These are phyloP conservation scores for Halisarca cf. caerulea DNA, from an alignment of 37 sponge, comb jelly and placozoan species.

Conservation along the genomic window DNA sequence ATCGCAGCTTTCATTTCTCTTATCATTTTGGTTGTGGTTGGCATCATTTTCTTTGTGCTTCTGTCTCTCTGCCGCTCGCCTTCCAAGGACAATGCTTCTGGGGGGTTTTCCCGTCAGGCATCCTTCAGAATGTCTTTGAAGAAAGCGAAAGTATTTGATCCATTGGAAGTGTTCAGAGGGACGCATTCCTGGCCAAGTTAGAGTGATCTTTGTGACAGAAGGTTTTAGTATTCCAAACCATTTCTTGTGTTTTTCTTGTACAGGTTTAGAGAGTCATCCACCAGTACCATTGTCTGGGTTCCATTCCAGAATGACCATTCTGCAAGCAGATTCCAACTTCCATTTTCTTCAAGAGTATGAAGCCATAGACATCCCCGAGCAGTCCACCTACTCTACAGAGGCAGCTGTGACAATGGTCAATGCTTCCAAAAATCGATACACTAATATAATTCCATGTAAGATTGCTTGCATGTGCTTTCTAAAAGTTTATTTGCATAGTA, in stretches of 20 bases:
- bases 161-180: constrained; percentile 52
- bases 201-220: background rate
- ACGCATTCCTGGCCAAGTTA: constrained; percentile 25
- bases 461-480: too few species aligned
- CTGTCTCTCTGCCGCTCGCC: background rate
- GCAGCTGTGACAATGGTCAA: constrained; percentile 30
- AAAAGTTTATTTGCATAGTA: too few species aligned
- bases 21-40: background rate
- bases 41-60: background rate
- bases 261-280: constrained; percentile 66
- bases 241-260: background rate
- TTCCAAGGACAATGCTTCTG: background rate
- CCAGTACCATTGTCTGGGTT: constrained; percentile 56
- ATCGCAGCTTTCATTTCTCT: background rate
- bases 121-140: constrained; percentile 51
- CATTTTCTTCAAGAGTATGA: constrained; percentile 87
- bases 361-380: constrained; percentile 36
- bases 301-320: constrained; percentile 43
- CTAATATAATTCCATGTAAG: constrained; percentile 73
- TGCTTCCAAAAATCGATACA: constrained; percentile 74
- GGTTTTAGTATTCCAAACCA: background rate
- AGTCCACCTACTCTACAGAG: constrained; percentile 27
- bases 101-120: background rate
- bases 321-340: constrained; percentile 76
- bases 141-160: constrained; percentile 43